Evolutionary conservation across 2,888 invertebrate species (phyloP).

Genomic region (Tridacna crocea): DNA sequence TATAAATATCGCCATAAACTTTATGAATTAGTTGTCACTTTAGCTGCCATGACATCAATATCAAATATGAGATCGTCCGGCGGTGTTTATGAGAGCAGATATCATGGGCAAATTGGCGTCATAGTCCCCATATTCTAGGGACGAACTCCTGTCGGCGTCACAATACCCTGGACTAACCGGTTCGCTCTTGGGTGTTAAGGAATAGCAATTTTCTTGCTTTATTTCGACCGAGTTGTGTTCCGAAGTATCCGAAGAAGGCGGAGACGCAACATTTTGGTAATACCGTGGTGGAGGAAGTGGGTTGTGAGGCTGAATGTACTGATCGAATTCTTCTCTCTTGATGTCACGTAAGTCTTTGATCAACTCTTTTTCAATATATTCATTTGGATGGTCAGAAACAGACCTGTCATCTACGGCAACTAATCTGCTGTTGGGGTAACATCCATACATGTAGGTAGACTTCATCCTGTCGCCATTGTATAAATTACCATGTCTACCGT

Average conservation of each 20-base stretch:
- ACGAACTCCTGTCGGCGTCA: conserved; percentile 4
- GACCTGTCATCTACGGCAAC: neutral
- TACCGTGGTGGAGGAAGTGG: neutral
- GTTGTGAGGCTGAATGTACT: conserved; percentile 23
- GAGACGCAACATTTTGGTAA: neutral
- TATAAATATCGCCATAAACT: too few species aligned
- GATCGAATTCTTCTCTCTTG: conserved; percentile 36
- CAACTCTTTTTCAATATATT: neutral
- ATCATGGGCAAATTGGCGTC: conserved; percentile 33
- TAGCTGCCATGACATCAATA: neutral
- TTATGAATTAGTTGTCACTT: too few species aligned
- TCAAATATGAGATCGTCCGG: conserved; percentile 11
- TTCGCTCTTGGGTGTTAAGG: conserved; percentile 12
- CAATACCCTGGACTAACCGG: conserved; percentile 12
- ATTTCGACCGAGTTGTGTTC: conserved; percentile 1
- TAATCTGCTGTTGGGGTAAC: neutral
- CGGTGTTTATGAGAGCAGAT: conserved; percentile 28
- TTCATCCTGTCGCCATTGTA: neutral
- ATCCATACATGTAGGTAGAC: neutral
- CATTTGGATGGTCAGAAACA: neutral
- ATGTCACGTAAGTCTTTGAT: conserved; percentile 32
- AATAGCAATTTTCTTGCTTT: neutral
- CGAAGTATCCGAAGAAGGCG: conserved; percentile 4
- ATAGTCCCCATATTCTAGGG: conserved; percentile 1
- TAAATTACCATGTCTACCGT: conserved; percentile 2